Evolutionary conservation across 2,888 invertebrate species (phyloP), one percentile per base, ranked within the genome.

Genomic region (Chironomus tentans): DNA sequence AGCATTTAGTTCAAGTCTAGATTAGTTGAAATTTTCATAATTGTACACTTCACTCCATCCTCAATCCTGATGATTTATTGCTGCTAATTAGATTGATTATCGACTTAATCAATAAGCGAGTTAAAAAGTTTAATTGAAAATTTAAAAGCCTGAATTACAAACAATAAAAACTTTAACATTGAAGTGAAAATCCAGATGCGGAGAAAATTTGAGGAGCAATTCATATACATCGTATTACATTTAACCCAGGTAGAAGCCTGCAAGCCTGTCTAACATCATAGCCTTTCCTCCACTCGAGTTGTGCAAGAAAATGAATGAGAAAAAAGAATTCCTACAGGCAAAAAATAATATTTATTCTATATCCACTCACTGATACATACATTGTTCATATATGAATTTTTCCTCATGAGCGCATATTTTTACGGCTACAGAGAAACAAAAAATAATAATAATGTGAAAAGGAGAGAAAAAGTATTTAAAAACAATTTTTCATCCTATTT

Each of bases 261-360:
- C 56, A 56, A 56, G 18, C 18, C 18, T 56, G 38, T 38, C 38
- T 38, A 38, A 38, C 38, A 38, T 7, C 38, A 38, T 38, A 10
- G 28, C 15, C 50, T 50, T n/a, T 50, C 50, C n/a, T 56, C 56
- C 2, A 7, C 56, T 56, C 50, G 50, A 18, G 6, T 56, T 15
- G n/a, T 18, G 50, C 15, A 56, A 56, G 18, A 56, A 56, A 56
- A 56, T n/a, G n/a, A n/a, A n/a, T n/a, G 18, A 56, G 2, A 5
- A 15, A 56, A 18, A 4, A 56, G 18, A 15, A 7, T 56, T 56
- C 15, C 15, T 56, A 18, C 56, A 56, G 18, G 38, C 70, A 47
- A 70, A 70, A 70, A 70, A 70, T 22, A 70, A 70, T 70, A 70
- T 70, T 70, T 70, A 70, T 70, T 70, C 47, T 70, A 70, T 48